Conservation (phyloP, 2,888 invertebrate species). For the Bombylius discolor region DNA sequence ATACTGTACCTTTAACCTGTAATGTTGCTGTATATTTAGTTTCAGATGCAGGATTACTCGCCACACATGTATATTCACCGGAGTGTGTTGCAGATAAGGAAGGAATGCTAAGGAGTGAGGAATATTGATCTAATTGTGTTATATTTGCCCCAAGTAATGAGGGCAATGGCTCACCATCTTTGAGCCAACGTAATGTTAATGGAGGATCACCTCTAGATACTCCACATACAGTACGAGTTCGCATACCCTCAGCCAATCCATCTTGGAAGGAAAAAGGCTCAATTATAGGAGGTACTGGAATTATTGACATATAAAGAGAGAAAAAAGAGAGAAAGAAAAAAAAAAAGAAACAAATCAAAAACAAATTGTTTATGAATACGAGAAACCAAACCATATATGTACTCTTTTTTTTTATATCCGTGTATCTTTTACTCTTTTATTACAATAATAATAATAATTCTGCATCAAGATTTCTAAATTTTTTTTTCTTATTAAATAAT, state of each 20-base stretch:
- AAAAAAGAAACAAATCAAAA: slow-evolving; percentile 8
- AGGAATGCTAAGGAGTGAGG: slow-evolving; percentile 64
- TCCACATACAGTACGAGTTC: slow-evolving; percentile 68
- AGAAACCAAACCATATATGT: no score
- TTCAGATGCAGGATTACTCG: slow-evolving; percentile 65
- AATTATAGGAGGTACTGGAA: slow-evolving; percentile 73
- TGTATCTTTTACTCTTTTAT: no score
- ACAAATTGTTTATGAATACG: slow-evolving; percentile 1
- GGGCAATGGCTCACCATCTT: slow-evolving; percentile 60
- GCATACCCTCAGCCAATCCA: slow-evolving; percentile 68
- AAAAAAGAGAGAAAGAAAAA: slow-evolving; percentile 16
- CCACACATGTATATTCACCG: slow-evolving; percentile 66
- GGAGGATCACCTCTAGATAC: slow-evolving; percentile 71
- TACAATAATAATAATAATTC: no score
- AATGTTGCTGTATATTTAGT: slow-evolving; percentile 67
- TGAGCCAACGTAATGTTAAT: slow-evolving; percentile 66
- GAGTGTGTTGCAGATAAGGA: slow-evolving; percentile 60
- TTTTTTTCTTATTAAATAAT: no score
- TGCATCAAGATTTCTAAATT: no score
- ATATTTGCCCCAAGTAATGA: slow-evolving; percentile 53
- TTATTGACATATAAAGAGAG: slow-evolving; percentile 17
- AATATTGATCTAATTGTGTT: slow-evolving; percentile 60
- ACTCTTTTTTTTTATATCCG: no score
- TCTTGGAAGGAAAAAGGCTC: slow-evolving; percentile 75
- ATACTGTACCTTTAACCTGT: slow-evolving; percentile 67